Percentiles rank a stretch among this genome's conserved stretches.
Evolutionary conservation across 2,797 vertebrate genomes (phyloP).

Genomic region (Crenuchus spilurus): DNA sequence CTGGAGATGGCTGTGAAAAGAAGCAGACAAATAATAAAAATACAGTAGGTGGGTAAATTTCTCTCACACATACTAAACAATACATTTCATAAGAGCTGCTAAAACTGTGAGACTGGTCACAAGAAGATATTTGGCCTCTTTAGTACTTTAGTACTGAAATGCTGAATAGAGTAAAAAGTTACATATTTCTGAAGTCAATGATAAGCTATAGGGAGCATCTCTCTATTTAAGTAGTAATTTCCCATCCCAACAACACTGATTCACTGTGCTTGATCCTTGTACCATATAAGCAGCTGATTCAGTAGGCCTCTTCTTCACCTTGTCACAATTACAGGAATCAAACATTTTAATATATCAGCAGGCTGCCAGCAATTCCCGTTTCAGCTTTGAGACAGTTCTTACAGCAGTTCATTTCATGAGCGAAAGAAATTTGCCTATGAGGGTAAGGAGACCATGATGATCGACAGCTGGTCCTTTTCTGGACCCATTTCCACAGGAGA

Average conservation of each 20-base stretch:
- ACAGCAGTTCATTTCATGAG: not conserved
- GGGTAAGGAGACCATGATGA: constrained; percentile 15
- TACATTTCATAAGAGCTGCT: not conserved
- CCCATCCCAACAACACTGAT: not conserved
- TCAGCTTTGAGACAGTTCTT: not conserved
- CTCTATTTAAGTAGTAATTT: not conserved
- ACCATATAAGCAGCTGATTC: constrained; percentile 6
- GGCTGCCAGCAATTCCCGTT: not conserved
- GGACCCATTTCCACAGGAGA: constrained; percentile 16
- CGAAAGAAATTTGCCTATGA: not conserved
- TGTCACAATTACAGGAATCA: constrained; percentile 47
- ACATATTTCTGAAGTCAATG: not conserved
- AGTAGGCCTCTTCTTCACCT: constrained; percentile 37
- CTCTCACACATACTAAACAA: not conserved
- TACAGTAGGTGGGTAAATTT: not conserved
- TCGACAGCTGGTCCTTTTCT: not conserved
- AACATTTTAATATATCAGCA: constrained; percentile 14
- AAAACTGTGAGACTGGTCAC: no score
- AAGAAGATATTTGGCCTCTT: no score
- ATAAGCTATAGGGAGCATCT: not conserved
- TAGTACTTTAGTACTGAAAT: no score
- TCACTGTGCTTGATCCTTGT: not conserved
- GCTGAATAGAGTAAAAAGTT: not conserved
- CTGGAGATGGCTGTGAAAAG: constrained; percentile 76
- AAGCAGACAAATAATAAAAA: not conserved